Conservation (phyloP, 2,888 invertebrate species). For the Chalcis sispes region DNA sequence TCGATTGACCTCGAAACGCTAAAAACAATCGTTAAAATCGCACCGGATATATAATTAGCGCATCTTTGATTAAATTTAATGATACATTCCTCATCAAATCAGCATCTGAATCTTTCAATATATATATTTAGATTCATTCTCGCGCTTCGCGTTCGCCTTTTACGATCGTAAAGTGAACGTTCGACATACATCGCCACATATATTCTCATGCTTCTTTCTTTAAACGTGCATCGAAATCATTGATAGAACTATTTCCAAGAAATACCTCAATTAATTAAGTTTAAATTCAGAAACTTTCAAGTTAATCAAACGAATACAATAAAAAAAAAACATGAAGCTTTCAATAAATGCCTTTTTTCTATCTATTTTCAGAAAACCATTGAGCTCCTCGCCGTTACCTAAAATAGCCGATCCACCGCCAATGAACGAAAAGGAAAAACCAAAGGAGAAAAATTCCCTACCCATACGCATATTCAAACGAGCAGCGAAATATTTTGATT, state of each 20-base stretch:
- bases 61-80: too few species aligned
- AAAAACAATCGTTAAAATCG: too few species aligned
- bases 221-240: conserved; percentile 6
- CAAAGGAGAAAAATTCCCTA: neutral
- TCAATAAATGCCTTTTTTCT: neutral
- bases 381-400: too few species aligned
- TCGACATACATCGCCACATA: conserved; percentile 37
- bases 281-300: neutral
- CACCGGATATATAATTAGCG: too few species aligned
- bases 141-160: conserved; percentile 20
- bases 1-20: too few species aligned
- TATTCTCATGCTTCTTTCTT: conserved; percentile 17
- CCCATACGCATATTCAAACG: conserved; percentile 59
- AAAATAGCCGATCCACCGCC: too few species aligned
- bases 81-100: neutral
- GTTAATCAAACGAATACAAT: neutral
- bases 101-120: neutral
- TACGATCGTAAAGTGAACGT: conserved; percentile 14
- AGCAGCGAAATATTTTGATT: conserved; percentile 80
- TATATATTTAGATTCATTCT: neutral
- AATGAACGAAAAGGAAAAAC: neutral
- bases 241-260: neutral
- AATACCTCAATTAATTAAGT: neutral
- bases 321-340: neutral
- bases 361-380: too few species aligned